A percentile compares a stretch with the other conserved stretches of the same genome.
phyloP scores from a whole-genome alignment of 1,140 invertebrate genomes.

The Galleria mellonella region DNA sequence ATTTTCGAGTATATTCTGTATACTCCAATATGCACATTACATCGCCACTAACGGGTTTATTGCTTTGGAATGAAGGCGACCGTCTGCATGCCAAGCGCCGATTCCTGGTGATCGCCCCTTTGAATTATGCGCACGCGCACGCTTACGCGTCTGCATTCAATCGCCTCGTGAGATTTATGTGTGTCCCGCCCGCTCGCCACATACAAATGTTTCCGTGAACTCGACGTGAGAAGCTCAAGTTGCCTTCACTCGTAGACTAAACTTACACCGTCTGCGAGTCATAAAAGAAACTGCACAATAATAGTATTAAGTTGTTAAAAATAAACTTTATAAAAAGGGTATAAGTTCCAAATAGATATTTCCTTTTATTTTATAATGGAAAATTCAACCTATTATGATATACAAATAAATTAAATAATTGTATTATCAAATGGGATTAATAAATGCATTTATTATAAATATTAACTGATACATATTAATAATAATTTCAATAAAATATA shows the following conservation, averaged over 20 bases:
- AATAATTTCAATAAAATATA: no score
- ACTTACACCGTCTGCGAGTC: not conserved
- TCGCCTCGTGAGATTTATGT: slow-evolving; percentile 60
- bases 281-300: no score
- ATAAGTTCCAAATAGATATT: no score
- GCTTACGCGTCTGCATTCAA: slow-evolving; percentile 63
- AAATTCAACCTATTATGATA: no score
- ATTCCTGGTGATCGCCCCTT: slow-evolving; percentile 68
- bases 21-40: slow-evolving; percentile 53
- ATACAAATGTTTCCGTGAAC: slow-evolving; percentile 59
- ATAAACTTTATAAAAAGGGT: no score
- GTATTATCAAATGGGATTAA: no score
- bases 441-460: no score
- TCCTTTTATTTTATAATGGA: no score
- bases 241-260: not conserved
- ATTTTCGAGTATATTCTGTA: not conserved
- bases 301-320: no score
- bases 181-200: slow-evolving; percentile 37
- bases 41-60: slow-evolving; percentile 64
- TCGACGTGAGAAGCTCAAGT: slow-evolving; percentile 24
- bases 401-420: no score
- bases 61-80: slow-evolving; percentile 56
- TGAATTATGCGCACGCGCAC: slow-evolving; percentile 66
- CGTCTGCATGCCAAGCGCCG: slow-evolving; percentile 67
- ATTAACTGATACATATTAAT: no score